phyloP scores from a whole-genome alignment of 2,113 vertebrate species.

The Emydura subglobosa region DNA sequence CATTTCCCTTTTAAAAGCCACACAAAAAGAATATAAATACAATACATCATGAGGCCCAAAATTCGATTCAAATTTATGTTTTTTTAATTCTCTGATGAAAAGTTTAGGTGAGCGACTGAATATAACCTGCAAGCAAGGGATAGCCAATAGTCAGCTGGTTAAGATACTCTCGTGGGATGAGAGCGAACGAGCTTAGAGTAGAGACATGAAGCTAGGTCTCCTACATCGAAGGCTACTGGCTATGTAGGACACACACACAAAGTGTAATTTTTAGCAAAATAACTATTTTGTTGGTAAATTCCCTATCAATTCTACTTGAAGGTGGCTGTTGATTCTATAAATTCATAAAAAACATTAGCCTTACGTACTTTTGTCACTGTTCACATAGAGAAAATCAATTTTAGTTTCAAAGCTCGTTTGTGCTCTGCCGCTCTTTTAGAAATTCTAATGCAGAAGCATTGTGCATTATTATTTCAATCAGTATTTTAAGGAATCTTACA shows the following conservation, averaged over 20 bases:
- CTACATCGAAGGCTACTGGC: too few relatives aligned
- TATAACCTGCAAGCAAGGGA: not conserved
- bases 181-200: too few relatives aligned
- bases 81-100: not conserved
- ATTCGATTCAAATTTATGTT: not conserved
- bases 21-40: not conserved
- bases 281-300: too few relatives aligned
- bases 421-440: slow-evolving; percentile 27
- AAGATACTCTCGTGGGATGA: too few relatives aligned
- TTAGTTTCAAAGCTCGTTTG: slow-evolving; percentile 16
- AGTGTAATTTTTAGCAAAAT: too few relatives aligned
- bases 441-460: not conserved
- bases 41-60: not conserved
- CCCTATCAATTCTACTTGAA: not conserved
- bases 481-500: not conserved
- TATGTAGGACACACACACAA: too few relatives aligned
- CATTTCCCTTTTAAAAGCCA: slow-evolving; percentile 1
- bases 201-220: too few relatives aligned
- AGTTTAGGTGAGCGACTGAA: not conserved
- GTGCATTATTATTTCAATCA: not conserved
- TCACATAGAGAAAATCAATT: not conserved
- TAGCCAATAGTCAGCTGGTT: too few relatives aligned
- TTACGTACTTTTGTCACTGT: not conserved
- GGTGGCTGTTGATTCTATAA: not conserved
- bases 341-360: accelerated